Percentiles rank a stretch among this genome's conserved stretches.
Conservation (phyloP, 2,113 vertebrate genomes). For the Ploceus nigricollis region DNA sequence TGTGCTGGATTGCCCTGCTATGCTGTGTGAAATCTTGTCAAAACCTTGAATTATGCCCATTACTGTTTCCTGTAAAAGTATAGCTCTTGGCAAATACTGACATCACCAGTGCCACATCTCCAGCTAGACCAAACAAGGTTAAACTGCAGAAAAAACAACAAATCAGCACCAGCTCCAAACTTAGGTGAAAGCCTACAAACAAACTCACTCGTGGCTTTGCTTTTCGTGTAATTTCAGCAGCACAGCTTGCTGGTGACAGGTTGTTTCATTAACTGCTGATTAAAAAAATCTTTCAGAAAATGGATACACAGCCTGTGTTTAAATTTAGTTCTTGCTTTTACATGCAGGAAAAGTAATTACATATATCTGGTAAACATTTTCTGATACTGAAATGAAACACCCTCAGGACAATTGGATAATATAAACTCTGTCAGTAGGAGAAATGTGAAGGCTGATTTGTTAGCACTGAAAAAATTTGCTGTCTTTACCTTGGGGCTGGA, state of each 20-base stretch:
- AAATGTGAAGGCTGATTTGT: background rate
- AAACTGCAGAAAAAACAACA: conserved; percentile 48
- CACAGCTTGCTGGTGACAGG: conserved; percentile 36
- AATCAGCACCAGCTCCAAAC: conserved; percentile 23
- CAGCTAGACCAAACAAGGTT: conserved; percentile 62
- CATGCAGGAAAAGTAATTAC: conserved; percentile 19
- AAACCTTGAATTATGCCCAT: conserved; percentile 39
- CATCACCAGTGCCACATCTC: conserved; percentile 21
- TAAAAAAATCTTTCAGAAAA: conserved; percentile 16
- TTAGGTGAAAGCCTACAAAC: conserved; percentile 37
- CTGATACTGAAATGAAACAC: conserved; percentile 31
- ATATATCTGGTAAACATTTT: background rate
- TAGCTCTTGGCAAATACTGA: conserved; percentile 50
- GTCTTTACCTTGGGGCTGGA: background rate
- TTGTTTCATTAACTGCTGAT: conserved; percentile 42
- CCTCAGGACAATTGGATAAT: conserved; percentile 6
- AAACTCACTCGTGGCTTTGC: background rate
- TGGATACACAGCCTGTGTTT: background rate
- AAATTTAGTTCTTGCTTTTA: conserved; percentile 33
- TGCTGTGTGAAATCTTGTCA: conserved; percentile 40
- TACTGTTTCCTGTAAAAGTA: conserved; percentile 39
- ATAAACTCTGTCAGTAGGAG: background rate
- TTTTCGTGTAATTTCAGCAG: conserved; percentile 22
- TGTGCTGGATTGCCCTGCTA: background rate
- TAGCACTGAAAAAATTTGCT: background rate